These are phyloP conservation scores for Meghimatium bilineatum DNA, from an alignment of 2,888 invertebrate genomes.

Conservation along the genomic window DNA sequence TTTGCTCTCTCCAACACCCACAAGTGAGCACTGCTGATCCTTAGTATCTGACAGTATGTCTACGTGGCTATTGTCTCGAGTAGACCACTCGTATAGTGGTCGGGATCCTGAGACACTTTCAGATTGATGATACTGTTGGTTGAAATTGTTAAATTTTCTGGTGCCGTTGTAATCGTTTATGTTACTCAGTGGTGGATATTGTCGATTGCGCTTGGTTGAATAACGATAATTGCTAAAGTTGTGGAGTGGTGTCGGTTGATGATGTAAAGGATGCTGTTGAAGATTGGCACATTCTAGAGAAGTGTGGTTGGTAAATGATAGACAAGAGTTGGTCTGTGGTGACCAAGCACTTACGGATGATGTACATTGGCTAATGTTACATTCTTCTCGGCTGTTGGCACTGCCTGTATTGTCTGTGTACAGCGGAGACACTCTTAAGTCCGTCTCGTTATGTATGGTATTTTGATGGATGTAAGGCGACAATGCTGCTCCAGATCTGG, in stretches of 20 bases:
- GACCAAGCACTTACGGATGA: neutral
- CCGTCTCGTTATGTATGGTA: too few relatives aligned
- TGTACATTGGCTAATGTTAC: neutral
- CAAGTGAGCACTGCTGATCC: neutral
- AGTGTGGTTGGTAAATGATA: neutral
- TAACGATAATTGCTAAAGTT: neutral
- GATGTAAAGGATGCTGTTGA: neutral
- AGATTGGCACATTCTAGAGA: neutral
- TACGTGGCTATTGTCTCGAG: neutral
- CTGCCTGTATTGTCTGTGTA: neutral
- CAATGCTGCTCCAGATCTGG: too few relatives aligned
- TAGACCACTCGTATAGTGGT: neutral
- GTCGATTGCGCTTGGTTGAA: neutral
- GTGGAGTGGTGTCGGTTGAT: neutral
- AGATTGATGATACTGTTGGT: neutral
- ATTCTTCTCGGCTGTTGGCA: neutral
- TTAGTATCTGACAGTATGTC: neutral
- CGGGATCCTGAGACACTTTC: neutral
- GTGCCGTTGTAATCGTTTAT: neutral
- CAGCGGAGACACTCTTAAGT: neutral
- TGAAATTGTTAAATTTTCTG: neutral
- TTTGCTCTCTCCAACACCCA: neutral
- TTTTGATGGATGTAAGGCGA: too few relatives aligned
- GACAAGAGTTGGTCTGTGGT: neutral
- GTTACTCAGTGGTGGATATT: neutral